Conservation (phyloP, 2,113 vertebrate species). For the Tursiops truncatus region DNA sequence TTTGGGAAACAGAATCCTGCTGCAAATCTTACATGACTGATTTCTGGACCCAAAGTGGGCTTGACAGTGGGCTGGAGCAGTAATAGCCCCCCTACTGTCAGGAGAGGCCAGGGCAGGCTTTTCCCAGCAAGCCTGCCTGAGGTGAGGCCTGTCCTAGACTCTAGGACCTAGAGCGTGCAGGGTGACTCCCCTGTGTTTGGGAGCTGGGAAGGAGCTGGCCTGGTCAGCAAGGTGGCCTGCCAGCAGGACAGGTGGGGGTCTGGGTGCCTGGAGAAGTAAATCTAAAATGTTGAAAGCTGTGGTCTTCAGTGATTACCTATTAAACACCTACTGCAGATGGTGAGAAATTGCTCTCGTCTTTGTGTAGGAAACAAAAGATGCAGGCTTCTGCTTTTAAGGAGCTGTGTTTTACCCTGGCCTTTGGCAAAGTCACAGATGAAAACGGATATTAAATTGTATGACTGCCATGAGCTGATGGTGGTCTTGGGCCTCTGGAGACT, state of each 20-base stretch:
- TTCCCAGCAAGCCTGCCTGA: slow-evolving; percentile 54
- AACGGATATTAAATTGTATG: not conserved
- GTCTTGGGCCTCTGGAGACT: not conserved
- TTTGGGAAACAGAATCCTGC: slow-evolving; percentile 76
- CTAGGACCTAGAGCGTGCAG: not conserved
- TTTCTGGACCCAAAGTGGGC: slow-evolving; percentile 81
- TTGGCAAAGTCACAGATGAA: not conserved
- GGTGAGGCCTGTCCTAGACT: not conserved
- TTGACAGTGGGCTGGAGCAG: slow-evolving; percentile 81
- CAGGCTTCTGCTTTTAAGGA: not conserved
- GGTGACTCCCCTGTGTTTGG: not conserved
- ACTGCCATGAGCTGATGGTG: not conserved
- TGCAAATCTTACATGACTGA: slow-evolving; percentile 81
- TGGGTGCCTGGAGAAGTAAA: not conserved
- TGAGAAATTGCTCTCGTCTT: not conserved
- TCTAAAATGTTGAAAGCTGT: not conserved
- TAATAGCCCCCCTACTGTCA: slow-evolving; percentile 76
- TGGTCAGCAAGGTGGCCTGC: not conserved
- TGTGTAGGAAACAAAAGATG: not conserved
- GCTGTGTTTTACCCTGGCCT: not conserved
- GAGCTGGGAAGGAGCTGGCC: not conserved
- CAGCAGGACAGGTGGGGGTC: not conserved
- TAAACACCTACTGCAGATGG: not conserved
- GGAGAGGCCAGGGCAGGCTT: slow-evolving; percentile 50
- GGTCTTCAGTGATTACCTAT: not conserved